phyloP scores from a whole-genome alignment of 2,797 vertebrate species.

The Micropoecilia bifurca region DNA sequence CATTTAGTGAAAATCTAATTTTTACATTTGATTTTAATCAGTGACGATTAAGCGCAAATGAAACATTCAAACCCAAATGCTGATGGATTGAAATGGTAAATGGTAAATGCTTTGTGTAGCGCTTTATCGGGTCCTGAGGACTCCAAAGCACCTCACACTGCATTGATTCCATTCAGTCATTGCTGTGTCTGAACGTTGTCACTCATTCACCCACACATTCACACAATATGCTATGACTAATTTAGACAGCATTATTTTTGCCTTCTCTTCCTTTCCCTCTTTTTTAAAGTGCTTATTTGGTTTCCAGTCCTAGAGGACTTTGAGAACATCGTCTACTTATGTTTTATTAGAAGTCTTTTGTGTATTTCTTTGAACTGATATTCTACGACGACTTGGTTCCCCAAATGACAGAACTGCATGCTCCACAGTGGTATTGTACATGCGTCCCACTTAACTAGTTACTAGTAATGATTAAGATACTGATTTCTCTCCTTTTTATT shows the following conservation, averaged over 20 bases:
- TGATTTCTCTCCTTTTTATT: not conserved
- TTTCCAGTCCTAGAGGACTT: conserved; percentile 8
- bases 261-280: not conserved
- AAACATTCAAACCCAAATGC: not conserved
- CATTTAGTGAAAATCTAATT: too few species aligned
- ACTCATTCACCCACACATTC: too few species aligned
- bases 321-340: conserved; percentile 14
- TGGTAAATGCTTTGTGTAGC: too few species aligned
- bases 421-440: not conserved
- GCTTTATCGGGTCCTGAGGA: too few species aligned
- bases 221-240: conserved; percentile 4
- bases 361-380: conserved; percentile 9
- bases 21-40: too few species aligned
- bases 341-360: conserved; percentile 13
- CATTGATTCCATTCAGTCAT: too few species aligned
- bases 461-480: not conserved
- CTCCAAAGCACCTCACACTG: too few species aligned
- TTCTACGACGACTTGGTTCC: conserved; percentile 14
- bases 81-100: not conserved
- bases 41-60: not conserved
- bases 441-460: not conserved
- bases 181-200: too few species aligned
- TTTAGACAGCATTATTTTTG: not conserved
- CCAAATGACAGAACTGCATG: not conserved
- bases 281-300: not conserved